Evolutionary conservation across 2,797 vertebrate species (phyloP).

Genomic region (Tapera naevia): DNA sequence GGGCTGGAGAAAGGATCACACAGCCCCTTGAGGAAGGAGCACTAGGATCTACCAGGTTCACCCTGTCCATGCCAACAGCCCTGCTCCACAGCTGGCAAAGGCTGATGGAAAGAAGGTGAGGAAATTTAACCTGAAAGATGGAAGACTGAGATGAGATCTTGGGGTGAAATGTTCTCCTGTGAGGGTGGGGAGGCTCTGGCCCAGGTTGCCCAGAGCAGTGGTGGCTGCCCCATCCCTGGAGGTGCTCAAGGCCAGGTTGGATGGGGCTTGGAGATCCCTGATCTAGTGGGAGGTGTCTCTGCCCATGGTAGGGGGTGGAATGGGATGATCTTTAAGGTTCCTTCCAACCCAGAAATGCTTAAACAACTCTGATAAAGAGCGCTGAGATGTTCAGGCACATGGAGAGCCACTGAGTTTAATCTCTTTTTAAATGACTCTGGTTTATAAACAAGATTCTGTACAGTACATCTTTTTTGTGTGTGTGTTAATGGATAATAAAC

Average conservation of each 20-base stretch:
- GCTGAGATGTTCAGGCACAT: background rate
- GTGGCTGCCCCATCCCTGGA: no score
- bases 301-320: no score
- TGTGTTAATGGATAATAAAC: conserved; percentile 1
- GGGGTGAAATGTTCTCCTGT: no score
- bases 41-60: background rate
- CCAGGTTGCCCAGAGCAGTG: no score
- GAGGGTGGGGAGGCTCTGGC: no score
- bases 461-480: background rate
- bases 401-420: background rate
- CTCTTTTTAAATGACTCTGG: background rate
- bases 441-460: background rate
- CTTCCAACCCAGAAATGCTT: background rate
- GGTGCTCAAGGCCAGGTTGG: no score
- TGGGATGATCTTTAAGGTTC: no score
- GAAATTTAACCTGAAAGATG: no score
- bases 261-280: no score
- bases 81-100: background rate
- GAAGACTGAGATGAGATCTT: no score
- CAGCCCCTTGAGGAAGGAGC: background rate
- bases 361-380: background rate
- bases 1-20: no score
- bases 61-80: background rate
- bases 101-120: background rate
- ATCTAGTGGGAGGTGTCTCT: no score